Evolutionary conservation across 1,140 invertebrate species (phyloP).

Genomic region (Chironomus tepperi): DNA sequence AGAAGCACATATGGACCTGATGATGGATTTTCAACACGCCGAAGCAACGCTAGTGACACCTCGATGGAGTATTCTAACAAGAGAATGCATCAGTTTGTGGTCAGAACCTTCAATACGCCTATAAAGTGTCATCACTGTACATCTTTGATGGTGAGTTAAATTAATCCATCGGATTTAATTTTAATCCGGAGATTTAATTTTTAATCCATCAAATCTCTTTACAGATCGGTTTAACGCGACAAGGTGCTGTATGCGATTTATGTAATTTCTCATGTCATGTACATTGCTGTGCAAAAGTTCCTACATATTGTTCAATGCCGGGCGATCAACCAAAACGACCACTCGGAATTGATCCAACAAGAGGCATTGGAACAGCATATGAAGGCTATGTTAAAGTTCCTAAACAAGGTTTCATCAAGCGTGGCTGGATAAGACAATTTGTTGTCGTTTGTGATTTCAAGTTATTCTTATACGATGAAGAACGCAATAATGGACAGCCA

Average conservation of each 20-base stretch:
- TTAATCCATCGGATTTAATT: background rate
- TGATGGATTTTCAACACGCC: conserved; percentile 68
- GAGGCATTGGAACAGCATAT: conserved; percentile 89
- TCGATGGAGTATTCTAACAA: conserved; percentile 46
- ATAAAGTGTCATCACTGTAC: conserved; percentile 94
- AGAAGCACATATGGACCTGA: conserved; percentile 47
- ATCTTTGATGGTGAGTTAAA: conserved; percentile 65
- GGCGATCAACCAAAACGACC: conserved; percentile 79
- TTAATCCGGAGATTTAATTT: background rate
- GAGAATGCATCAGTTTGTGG: conserved; percentile 69
- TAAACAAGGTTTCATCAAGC: conserved; percentile 92
- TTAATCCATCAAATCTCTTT: background rate
- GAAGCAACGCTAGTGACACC: conserved; percentile 71
- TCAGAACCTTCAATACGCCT: conserved; percentile 81
- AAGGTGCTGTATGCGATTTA: conserved; percentile 85
- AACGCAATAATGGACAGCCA: conserved; percentile 66
- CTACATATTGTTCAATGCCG: conserved; percentile 79
- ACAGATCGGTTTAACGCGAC: conserved; percentile 65
- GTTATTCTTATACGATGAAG: conserved; percentile 90
- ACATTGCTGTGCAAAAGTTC: conserved; percentile 82
- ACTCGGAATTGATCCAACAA: conserved; percentile 85
- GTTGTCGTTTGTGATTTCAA: conserved; percentile 98
- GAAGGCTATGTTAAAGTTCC: conserved; percentile 92
- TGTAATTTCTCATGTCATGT: conserved; percentile 91
- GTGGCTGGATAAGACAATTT: conserved; percentile 91